Evolutionary conservation across 2,888 invertebrate species (phyloP), one percentile per base, ranked within the genome.

Genomic region (Anorthoa munda): DNA sequence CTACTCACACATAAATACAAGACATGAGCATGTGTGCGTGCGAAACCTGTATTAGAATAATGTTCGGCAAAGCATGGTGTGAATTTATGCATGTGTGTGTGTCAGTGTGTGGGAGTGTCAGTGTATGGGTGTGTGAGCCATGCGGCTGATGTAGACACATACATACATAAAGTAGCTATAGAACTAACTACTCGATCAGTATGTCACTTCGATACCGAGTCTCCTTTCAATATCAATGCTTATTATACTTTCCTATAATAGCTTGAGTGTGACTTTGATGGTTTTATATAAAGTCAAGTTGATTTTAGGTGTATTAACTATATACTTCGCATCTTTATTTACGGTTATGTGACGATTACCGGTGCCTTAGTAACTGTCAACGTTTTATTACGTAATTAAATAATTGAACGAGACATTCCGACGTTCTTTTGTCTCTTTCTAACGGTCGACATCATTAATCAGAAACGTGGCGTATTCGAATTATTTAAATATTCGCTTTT

Each of bases 121-220:
- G 45, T 80, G 73, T 71, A 56, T 82, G 77, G 81, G 82, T 87
- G 87, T 85, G 87, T 87, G 87, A 83, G 79, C 75, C 83, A 82
- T 93, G 91, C 89, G 85, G 78, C 87, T 85, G 87, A 86, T 90
- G 92, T 93, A 89, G 88, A 90, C 89, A 90, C 88, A 87, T 56
- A 12, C 21, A 65, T 88, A 90, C 88, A 89, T 89, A 89, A 39
- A 81, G 61, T 89, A 87, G 90, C 87, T 84, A 83, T 83, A 82
- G 84, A 81, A 84, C 88, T 88, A 91, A 91, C 93, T 92, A 92
- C 90, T 92, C 92, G 92, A 93, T 92, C 93, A 94, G 92, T 93
- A 92, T 94, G 94, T 94, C 93, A 94, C 88, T 87, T 89, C 83
- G 82, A 89, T 78, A 81, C 71, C 66, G 65, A 66, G 65, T 55